phyloP scores from a whole-genome alignment of 2,113 vertebrate species.

The Sylvilagus bachmani region DNA sequence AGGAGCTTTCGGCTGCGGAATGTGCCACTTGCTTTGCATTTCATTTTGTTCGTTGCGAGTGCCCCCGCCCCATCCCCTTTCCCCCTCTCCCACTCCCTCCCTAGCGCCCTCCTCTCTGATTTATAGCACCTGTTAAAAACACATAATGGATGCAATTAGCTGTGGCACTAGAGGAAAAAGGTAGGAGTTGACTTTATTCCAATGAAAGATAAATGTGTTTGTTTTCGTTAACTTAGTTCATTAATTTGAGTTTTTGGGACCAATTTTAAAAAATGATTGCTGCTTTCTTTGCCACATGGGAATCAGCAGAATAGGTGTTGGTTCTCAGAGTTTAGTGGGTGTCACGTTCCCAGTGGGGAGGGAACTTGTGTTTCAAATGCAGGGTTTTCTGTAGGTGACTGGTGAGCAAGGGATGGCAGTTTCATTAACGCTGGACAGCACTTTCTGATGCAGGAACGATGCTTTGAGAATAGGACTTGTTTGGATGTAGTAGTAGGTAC shows the following conservation, averaged over 20 bases:
- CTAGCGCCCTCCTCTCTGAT: background rate
- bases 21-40: background rate
- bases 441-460: background rate
- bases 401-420: background rate
- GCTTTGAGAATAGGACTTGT: background rate
- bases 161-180: conserved; percentile 6
- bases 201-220: conserved; percentile 51
- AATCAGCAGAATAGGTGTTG: background rate
- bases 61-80: background rate
- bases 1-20: background rate
- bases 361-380: background rate
- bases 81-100: background rate
- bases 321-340: background rate
- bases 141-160: conserved; percentile 50
- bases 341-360: background rate
- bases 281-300: background rate
- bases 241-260: conserved; percentile 27
- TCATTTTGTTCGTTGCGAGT: background rate
- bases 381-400: background rate
- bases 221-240: conserved; percentile 15
- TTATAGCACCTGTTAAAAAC: conserved; percentile 62
- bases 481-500: background rate
- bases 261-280: background rate
- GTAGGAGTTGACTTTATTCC: conserved; percentile 54
- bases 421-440: background rate